Evolutionary conservation across 2,888 invertebrate species (phyloP).

Genomic region (Caenorhabditis becei): DNA sequence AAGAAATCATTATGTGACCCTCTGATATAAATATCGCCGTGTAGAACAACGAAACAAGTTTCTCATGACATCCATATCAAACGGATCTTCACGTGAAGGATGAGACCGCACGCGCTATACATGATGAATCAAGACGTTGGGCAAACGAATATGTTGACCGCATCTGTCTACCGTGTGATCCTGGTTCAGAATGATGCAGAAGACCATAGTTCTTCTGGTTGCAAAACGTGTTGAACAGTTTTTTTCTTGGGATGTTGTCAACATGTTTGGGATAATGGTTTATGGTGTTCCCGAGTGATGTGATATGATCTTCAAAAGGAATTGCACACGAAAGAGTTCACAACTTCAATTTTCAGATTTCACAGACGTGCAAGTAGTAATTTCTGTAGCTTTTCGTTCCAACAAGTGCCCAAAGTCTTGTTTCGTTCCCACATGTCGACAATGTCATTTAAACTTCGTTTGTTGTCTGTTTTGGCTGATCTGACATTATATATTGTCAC

Average conservation of each 20-base stretch:
- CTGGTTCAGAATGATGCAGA: slow-evolving; percentile 29
- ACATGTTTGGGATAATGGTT: slow-evolving; percentile 1
- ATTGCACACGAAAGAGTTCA: too few relatives aligned
- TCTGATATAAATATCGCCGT: neutral
- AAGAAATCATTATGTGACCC: slow-evolving; percentile 5
- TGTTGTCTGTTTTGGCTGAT: slow-evolving; percentile 2
- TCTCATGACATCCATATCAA: slow-evolving; percentile 44
- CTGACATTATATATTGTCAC: neutral
- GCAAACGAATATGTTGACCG: slow-evolving; percentile 28
- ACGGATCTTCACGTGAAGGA: slow-evolving; percentile 48
- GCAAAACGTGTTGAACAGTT: neutral
- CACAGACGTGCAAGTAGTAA: neutral
- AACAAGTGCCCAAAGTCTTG: neutral
- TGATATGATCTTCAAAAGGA: neutral
- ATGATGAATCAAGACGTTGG: slow-evolving; percentile 13
- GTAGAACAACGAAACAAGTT: slow-evolving; percentile 21
- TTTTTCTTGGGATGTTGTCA: neutral
- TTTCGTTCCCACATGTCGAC: neutral
- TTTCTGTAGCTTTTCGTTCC: neutral
- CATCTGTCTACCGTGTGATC: slow-evolving; percentile 27
- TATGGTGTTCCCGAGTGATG: neutral
- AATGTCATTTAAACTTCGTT: neutral
- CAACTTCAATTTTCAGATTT: neutral
- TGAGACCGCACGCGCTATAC: slow-evolving; percentile 29
- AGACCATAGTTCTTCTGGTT: neutral